phyloP scores from a whole-genome alignment of 2,888 invertebrate genomes.

The Agelastica alni region DNA sequence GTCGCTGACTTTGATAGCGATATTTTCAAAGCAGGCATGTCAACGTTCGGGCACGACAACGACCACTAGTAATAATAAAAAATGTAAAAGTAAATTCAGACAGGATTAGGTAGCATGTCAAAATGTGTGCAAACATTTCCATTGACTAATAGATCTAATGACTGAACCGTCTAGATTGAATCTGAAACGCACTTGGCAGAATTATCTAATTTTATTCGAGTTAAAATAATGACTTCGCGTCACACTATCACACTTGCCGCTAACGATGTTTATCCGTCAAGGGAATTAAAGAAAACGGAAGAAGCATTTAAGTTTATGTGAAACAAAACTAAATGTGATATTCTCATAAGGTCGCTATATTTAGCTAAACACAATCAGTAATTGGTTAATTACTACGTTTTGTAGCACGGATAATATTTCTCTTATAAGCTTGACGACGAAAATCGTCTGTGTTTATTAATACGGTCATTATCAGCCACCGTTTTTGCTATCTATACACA shows the following conservation, averaged over 20 bases:
- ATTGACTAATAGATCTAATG: slow-evolving; percentile 1
- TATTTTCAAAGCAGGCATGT: too few species aligned
- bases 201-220: slow-evolving; percentile 44
- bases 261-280: slow-evolving; percentile 55
- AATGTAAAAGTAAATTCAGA: too few species aligned
- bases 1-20: too few species aligned
- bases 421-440: background rate
- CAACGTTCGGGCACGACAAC: too few species aligned
- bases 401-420: background rate
- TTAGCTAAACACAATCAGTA: slow-evolving; percentile 20
- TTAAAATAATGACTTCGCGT: slow-evolving; percentile 56
- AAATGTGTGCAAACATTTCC: background rate
- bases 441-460: too few species aligned
- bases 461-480: too few species aligned
- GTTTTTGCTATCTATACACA: too few species aligned
- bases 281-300: slow-evolving; percentile 56
- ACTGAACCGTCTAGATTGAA: slow-evolving; percentile 5
- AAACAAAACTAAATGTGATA: slow-evolving; percentile 42
- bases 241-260: slow-evolving; percentile 53
- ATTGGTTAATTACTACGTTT: slow-evolving; percentile 32
- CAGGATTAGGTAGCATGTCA: too few species aligned
- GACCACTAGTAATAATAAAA: too few species aligned
- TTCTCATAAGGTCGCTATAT: slow-evolving; percentile 46
- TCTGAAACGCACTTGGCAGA: slow-evolving; percentile 27
- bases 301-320: slow-evolving; percentile 54